Evolutionary conservation across 2,113 vertebrate genomes (phyloP), one percentile per base, ranked within the genome.

Genomic region (Canis aureus): DNA sequence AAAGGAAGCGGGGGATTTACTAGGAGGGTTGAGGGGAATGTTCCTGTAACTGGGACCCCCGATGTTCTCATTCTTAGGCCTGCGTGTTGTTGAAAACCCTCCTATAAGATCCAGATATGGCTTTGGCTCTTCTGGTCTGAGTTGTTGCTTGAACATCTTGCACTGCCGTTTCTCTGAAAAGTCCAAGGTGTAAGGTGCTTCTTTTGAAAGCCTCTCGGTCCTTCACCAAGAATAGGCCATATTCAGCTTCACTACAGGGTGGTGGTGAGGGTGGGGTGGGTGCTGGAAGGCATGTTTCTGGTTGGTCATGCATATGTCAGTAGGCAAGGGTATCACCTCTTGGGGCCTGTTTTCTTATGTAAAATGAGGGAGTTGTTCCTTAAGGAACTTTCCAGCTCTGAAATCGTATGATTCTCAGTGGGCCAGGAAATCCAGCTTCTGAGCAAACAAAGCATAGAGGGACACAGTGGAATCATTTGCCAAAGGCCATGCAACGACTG

Each of bases 1-100:
- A 91, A 97, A 87, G 53, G 53, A 78, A 55, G 91, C 80, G 35
- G 49, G 85, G 90, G 51, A 95, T 97, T 98, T 96, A 93, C 95
- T 97, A 86, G 94, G 59, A 53, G 94, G 79, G 29, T 25, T 38
- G 38, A 91, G 35, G 32, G 1, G 8, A 92, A 32, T 25, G 71
- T 69, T 96, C 23, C 62, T 96, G 35, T 97, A 79, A 92, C 91
- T 27, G 92, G 8, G 76, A 3, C 35, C 71, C 74, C 64, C 92
- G 78, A 55, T n/a, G 3, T 7, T 86, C 25, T 85, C 91, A 95
- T 95, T 95, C 16, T 10, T 57, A 27, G 73, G 23, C 29, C 23
- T 55, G 59, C 23, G 84, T 86, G 16, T 79, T 23, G 64, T 85
- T 11, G 25, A 89, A 97, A 96, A 89, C 51, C 55, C 55, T 81